Evolutionary conservation across 2,888 invertebrate genomes (phyloP).

Genomic region (Ectemnius lituratus): DNA sequence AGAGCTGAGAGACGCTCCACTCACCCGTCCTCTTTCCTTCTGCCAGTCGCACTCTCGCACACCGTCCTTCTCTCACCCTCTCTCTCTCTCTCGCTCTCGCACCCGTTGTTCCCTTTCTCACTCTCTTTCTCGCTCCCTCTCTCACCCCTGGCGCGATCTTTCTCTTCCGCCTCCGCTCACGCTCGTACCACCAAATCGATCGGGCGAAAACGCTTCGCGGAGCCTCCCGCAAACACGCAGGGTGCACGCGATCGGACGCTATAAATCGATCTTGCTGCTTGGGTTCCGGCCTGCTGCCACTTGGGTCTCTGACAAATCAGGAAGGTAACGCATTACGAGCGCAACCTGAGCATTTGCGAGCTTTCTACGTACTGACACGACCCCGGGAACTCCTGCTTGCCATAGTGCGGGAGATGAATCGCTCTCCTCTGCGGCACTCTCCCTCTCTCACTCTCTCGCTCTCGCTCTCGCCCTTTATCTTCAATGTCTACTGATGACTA

Average conservation of each 20-base stretch:
- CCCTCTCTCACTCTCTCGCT: background rate
- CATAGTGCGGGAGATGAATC: constrained; percentile 19
- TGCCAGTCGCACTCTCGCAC: background rate
- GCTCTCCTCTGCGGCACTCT: background rate
- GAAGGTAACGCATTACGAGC: background rate
- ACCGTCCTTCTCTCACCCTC: background rate
- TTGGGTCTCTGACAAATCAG: constrained; percentile 26
- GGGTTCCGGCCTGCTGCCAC: too few species aligned
- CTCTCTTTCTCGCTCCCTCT: constrained; percentile 8
- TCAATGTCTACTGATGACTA: too few species aligned
- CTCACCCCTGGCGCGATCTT: background rate
- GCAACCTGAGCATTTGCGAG: constrained; percentile 33
- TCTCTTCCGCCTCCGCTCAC: constrained; percentile 1
- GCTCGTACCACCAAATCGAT: constrained; percentile 1
- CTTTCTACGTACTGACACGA: constrained; percentile 6
- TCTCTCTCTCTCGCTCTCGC: constrained; percentile 11
- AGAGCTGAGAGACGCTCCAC: background rate
- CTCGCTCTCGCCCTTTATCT: too few species aligned
- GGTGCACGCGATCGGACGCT: constrained; percentile 13
- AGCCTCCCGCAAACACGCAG: constrained; percentile 3
- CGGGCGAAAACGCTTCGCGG: constrained; percentile 9
- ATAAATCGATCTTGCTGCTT: background rate
- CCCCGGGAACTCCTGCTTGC: constrained; percentile 22
- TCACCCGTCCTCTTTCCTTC: background rate
- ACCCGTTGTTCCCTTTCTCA: constrained; percentile 10